phyloP scores from a whole-genome alignment of 1,140 invertebrate genomes.

The Hyposmocoma kahamanoa region DNA sequence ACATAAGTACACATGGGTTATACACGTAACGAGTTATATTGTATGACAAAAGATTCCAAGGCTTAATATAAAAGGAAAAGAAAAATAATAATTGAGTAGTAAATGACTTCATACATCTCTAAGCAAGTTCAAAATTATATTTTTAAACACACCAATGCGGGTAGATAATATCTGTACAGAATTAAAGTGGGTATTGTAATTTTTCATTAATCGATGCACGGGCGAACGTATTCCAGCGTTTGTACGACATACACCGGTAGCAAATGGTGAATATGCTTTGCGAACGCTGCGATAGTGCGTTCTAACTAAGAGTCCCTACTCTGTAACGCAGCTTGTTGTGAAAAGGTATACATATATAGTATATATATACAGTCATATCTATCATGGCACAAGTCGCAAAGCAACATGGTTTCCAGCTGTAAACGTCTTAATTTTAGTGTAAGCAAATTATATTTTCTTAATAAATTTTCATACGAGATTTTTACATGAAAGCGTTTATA shows the following conservation, averaged over 20 bases:
- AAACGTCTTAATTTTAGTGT: background rate
- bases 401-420: background rate
- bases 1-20: too few species aligned
- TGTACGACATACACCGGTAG: background rate
- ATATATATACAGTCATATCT: conserved; percentile 4
- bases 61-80: too few species aligned
- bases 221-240: background rate
- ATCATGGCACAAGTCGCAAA: background rate
- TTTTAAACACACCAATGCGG: too few species aligned
- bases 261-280: background rate
- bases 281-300: too few species aligned
- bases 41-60: too few species aligned
- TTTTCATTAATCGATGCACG: background rate
- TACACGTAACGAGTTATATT: too few species aligned
- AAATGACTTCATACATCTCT: too few species aligned
- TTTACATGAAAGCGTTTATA: background rate
- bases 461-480: background rate
- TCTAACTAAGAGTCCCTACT: background rate
- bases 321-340: background rate
- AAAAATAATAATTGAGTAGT: too few species aligned
- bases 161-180: too few species aligned
- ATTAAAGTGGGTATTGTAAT: background rate
- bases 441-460: background rate
- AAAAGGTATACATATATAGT: too few species aligned
- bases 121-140: too few species aligned